phyloP scores from a whole-genome alignment of 2,113 vertebrate species.

The human region DNA sequence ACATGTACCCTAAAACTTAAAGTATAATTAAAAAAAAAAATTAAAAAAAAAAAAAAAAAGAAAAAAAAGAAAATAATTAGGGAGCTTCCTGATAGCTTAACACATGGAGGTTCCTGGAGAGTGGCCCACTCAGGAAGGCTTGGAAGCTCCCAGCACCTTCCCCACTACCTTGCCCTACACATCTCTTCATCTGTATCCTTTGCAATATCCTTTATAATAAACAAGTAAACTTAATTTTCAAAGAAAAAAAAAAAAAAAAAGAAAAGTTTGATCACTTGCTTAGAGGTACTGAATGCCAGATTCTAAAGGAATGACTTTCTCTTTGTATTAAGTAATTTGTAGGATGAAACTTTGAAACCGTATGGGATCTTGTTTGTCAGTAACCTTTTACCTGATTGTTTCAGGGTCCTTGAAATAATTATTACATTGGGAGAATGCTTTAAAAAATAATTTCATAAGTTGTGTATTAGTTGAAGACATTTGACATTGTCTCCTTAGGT shows the following conservation, averaged over 20 bases:
- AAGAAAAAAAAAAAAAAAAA: too few relatives aligned
- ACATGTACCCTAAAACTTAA: too few relatives aligned
- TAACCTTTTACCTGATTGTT: constrained; percentile 5
- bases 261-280: background rate
- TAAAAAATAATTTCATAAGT: background rate
- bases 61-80: constrained; percentile 18
- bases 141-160: too few relatives aligned
- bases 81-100: too few relatives aligned
- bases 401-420: background rate
- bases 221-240: too few relatives aligned
- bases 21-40: too few relatives aligned
- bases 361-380: background rate
- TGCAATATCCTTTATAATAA: too few relatives aligned
- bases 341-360: background rate
- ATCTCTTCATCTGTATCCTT: too few relatives aligned
- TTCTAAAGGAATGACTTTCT: background rate
- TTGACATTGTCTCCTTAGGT: background rate
- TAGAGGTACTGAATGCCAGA: background rate
- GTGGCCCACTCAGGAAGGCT: too few relatives aligned
- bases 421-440: background rate
- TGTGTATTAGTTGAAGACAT: background rate
- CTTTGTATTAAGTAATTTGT: background rate
- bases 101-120: too few relatives aligned
- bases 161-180: too few relatives aligned
- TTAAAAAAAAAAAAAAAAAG: too few relatives aligned